phyloP scores from a whole-genome alignment of 2,113 vertebrate species.

The Jacana jacana region DNA sequence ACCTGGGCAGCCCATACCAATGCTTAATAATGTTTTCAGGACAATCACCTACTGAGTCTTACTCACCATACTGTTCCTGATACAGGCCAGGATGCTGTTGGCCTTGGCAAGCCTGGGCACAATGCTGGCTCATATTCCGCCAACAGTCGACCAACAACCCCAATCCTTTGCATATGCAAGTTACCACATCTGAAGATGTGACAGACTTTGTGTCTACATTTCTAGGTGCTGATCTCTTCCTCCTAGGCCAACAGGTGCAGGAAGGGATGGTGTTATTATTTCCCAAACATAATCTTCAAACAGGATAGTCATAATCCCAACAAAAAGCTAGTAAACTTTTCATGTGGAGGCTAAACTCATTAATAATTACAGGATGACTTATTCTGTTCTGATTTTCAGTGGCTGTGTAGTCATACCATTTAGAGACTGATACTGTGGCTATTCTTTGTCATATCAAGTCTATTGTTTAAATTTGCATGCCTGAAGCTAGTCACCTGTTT shows the following conservation, averaged over 20 bases:
- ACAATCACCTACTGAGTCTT: too few species aligned
- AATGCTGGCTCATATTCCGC: too few species aligned
- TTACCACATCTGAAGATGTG: not conserved
- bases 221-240: not conserved
- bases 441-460: not conserved
- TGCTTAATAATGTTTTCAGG: too few species aligned
- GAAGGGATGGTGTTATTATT: not conserved
- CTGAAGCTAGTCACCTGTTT: not conserved
- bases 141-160: too few species aligned
- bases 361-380: not conserved
- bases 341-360: not conserved
- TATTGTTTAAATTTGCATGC: not conserved
- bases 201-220: not conserved
- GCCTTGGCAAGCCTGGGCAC: too few species aligned
- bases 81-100: too few species aligned
- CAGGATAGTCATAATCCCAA: not conserved
- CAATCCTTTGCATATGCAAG: not conserved
- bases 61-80: too few species aligned
- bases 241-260: not conserved
- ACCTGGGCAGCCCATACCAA: too few species aligned
- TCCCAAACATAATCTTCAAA: not conserved
- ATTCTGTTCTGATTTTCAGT: not conserved
- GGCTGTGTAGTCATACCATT: not conserved
- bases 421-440: not conserved
- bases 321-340: not conserved